Evolutionary conservation across 64 coral and sea anemone species (phyloP), one percentile per base, ranked within the genome.

Genomic region (Montipora capricornis): DNA sequence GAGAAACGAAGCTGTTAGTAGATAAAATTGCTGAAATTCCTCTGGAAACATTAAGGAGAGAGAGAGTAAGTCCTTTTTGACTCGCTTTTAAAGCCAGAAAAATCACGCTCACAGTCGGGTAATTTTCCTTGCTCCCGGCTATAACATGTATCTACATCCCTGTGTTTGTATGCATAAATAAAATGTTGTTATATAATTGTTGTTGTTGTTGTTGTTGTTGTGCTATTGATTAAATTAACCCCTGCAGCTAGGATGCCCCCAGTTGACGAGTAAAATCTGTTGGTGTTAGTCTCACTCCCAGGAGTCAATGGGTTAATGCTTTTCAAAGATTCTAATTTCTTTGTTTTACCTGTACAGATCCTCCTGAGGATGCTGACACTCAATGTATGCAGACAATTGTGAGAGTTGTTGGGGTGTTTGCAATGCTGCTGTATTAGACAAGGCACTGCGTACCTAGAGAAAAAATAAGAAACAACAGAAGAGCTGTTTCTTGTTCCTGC

Each of bases 281-380:
- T 37, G 37, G 37, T 37, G 37, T 37, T 37, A 37, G 2, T 37
- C 37, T 37, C 37, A 37, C 37, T 37, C 2, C 37, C 37, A 37
- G 37, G 37, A 37, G 1, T 37, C 37, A 37, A 37, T 37, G 37
- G 37, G 37, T 37, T 37, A 37, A 37, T 37, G 37, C 37, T 37
- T 37, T 37, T 37, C 37, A 37, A 57, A 57, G 53, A 8, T 11
- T 11, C 0, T 57, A 6, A 1, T 29, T 20, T 60, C 5, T 13
- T 45, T 5, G 17, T 57, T 6, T 57, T 82, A 99, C 98, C 95
- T 94, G 71, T 99, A 99, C 2, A 99, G 84, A 52, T 99, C 98
- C 52, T 89, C 83, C 69, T 96, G 92, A 4, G 98, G 98, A 20
- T 99, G 98, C 73, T 99, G 92, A 50, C 98, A 99, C 66, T 99